phyloP scores from a whole-genome alignment of 2,888 invertebrate species.

The Mesorhabditis sp. region DNA sequence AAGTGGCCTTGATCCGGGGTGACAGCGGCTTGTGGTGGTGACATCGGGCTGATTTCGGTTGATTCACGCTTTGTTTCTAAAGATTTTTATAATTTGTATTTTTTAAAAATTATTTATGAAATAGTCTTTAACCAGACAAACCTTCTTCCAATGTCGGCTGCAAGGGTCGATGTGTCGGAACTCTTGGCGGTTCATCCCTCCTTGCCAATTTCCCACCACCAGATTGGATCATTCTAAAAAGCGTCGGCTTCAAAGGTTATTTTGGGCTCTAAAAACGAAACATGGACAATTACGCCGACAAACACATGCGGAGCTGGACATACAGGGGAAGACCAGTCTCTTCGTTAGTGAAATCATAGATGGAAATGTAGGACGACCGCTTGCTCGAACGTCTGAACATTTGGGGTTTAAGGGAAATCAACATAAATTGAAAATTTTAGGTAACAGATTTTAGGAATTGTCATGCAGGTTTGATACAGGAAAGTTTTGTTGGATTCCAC shows the following conservation, averaged over 20 bases:
- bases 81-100: background rate
- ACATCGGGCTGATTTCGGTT: background rate
- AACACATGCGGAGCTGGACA: background rate
- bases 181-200: constrained; percentile 7
- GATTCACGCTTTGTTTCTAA: constrained; percentile 2
- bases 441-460: constrained; percentile 28
- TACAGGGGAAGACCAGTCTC: constrained; percentile 13
- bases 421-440: constrained; percentile 7
- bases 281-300: background rate
- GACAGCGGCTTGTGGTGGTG: constrained; percentile 1
- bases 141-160: constrained; percentile 6
- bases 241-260: background rate
- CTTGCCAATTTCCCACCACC: constrained; percentile 6
- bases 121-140: background rate
- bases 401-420: background rate
- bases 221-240: constrained; percentile 1
- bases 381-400: constrained; percentile 16
- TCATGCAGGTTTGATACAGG: background rate
- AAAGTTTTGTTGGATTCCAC: background rate
- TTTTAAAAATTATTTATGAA: too few relatives aligned
- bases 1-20: background rate
- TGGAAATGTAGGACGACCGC: constrained; percentile 29
- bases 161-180: constrained; percentile 9
- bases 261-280: background rate
- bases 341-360: constrained; percentile 27